Conservation (phyloP, 1,140 invertebrate species). For the Dendrolimus punctatus region DNA sequence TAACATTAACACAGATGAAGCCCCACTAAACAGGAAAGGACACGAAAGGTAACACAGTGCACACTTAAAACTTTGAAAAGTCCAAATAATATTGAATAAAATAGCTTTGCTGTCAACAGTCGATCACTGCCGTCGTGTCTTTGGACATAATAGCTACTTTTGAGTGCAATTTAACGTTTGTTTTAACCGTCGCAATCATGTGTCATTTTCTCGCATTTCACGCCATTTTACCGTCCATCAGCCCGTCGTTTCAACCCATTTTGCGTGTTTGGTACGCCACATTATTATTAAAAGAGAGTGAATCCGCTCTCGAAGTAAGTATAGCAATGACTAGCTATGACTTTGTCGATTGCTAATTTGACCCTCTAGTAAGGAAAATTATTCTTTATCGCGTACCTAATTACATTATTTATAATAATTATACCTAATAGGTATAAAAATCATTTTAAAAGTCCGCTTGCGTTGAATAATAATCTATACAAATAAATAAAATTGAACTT, state of each 20-base stretch:
- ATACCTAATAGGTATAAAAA: no score
- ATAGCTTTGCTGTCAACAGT: constrained; percentile 24
- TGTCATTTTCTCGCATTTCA: constrained; percentile 56
- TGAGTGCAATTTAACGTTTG: constrained; percentile 39
- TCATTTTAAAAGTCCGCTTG: no score
- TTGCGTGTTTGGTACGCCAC: constrained; percentile 15
- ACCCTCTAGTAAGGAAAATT: no score
- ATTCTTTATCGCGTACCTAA: no score
- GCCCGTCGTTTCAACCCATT: constrained; percentile 21
- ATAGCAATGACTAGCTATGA: constrained; percentile 4
- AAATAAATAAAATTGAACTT: no score
- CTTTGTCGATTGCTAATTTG: no score
- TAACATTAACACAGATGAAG: no score
- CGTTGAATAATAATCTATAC: no score
- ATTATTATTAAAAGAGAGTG: constrained; percentile 43
- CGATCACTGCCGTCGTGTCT: constrained; percentile 22
- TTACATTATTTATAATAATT: no score
- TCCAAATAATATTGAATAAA: constrained; percentile 9
- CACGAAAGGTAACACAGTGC: no score
- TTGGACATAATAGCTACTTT: constrained; percentile 30
- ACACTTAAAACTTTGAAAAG: no score
- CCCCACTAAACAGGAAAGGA: no score
- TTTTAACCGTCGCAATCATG: constrained; percentile 56
- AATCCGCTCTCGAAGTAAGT: constrained; percentile 34
- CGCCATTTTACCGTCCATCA: constrained; percentile 43